Percentiles rank a stretch among this genome's conserved stretches.
Evolutionary conservation across 2,797 vertebrate species (phyloP).

Genomic region (Pyrrhura leucotis): DNA sequence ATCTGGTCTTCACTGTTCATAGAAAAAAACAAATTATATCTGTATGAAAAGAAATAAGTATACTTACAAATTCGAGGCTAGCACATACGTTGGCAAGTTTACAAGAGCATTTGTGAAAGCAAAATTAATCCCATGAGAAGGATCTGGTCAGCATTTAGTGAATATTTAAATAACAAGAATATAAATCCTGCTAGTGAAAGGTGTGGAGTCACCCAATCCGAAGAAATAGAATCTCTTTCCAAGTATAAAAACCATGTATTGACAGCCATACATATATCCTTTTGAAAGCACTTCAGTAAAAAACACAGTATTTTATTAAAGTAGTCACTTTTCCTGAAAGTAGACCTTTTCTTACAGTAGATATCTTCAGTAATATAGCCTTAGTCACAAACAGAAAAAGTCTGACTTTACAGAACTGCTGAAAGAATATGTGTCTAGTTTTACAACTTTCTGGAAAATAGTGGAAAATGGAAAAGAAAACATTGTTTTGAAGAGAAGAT

Average conservation of each 20-base stretch:
- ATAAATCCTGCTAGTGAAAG: background rate
- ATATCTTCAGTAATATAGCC: background rate
- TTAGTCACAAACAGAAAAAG: background rate
- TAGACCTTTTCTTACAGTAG: background rate
- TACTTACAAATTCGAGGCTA: background rate
- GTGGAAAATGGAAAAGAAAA: background rate
- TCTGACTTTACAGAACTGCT: background rate
- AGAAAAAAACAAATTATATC: background rate
- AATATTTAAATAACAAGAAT: background rate
- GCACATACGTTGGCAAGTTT: background rate
- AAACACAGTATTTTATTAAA: background rate
- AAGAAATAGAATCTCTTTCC: background rate
- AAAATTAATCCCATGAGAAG: background rate
- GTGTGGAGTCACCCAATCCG: background rate
- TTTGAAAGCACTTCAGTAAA: background rate
- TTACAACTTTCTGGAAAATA: background rate
- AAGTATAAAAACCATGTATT: background rate
- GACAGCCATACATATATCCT: background rate
- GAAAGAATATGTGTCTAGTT: background rate
- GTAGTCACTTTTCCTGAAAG: background rate
- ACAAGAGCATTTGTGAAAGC: background rate
- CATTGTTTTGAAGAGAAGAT: background rate
- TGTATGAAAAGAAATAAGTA: background rate
- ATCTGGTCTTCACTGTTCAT: background rate
- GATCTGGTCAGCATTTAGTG: background rate